A percentile compares a stretch with the other conserved stretches of the same genome.
Conservation (phyloP, 37 sponge, comb jelly and placozoan species). For the Halisarca cf. caerulea region DNA sequence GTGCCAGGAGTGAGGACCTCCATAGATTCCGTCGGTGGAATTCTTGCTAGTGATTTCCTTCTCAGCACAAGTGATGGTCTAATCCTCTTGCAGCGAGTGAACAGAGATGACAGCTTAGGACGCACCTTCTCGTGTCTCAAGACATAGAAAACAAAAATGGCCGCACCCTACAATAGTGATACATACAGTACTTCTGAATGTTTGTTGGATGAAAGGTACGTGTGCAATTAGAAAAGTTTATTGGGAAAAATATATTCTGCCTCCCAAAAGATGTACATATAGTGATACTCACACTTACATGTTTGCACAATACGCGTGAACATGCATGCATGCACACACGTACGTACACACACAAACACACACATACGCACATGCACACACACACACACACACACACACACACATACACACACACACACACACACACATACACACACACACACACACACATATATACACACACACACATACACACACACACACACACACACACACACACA, state of each 20-base stretch:
- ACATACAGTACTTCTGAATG: too few relatives aligned
- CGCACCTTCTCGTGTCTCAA: conserved; percentile 29
- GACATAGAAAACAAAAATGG: conserved; percentile 16
- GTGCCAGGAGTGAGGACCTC: too few relatives aligned
- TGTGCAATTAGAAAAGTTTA: too few relatives aligned
- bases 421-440: not conserved
- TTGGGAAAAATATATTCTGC: too few relatives aligned
- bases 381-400: not conserved
- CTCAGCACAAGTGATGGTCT: too few relatives aligned
- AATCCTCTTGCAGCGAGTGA: not conserved
- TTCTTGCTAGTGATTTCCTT: too few relatives aligned
- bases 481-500: not conserved
- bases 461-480: not conserved
- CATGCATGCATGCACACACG: too few relatives aligned
- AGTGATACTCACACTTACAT: too few relatives aligned
- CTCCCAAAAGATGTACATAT: too few relatives aligned
- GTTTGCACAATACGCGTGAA: too few relatives aligned
- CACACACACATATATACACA: not conserved
- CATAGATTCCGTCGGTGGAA: too few relatives aligned
- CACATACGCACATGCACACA: not conserved
- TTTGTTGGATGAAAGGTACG: not conserved
- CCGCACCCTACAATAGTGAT: not conserved
- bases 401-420: not conserved
- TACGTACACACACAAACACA: not conserved
- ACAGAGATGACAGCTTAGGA: not conserved